A percentile compares a stretch with the other conserved stretches of the same genome.
Conservation (phyloP, 2,797 vertebrate genomes). For the Mormyrops boulengeri region DNA sequence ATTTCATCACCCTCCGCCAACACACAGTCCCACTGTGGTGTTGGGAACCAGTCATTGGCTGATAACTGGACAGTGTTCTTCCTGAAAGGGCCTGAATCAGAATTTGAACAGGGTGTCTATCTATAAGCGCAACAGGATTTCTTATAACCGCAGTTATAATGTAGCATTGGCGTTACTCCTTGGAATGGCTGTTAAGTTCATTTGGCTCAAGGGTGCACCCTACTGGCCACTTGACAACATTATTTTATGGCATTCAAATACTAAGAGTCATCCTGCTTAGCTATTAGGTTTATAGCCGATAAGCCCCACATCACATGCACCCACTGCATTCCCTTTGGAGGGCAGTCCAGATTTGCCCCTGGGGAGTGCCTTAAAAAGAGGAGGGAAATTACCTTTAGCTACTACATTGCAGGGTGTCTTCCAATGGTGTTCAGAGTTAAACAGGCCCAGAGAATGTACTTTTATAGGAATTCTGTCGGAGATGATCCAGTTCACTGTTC, state of each 20-base stretch:
- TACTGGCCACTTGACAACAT: not conserved
- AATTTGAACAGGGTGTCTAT: no score
- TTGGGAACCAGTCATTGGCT: no score
- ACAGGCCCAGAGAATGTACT: not conserved
- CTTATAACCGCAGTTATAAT: no score
- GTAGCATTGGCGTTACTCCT: no score
- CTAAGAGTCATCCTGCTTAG: not conserved
- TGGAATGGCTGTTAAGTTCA: not conserved
- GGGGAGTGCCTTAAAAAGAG: not conserved
- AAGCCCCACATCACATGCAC: not conserved
- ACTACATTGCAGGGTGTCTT: not conserved
- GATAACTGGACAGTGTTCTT: no score
- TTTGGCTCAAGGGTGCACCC: not conserved
- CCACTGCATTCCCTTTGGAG: not conserved
- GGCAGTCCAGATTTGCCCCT: not conserved
- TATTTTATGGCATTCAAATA: not conserved
- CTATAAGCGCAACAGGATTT: no score
- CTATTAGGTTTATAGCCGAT: not conserved
- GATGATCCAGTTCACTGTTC: not conserved
- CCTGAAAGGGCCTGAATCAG: no score
- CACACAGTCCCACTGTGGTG: no score
- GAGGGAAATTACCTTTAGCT: not conserved
- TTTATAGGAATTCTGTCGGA: not conserved
- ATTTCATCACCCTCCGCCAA: no score
- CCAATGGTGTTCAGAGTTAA: not conserved